Base-by-base conservation (phyloP, 1,140 invertebrate species). In the Melipona quadrifasciata region DNA sequence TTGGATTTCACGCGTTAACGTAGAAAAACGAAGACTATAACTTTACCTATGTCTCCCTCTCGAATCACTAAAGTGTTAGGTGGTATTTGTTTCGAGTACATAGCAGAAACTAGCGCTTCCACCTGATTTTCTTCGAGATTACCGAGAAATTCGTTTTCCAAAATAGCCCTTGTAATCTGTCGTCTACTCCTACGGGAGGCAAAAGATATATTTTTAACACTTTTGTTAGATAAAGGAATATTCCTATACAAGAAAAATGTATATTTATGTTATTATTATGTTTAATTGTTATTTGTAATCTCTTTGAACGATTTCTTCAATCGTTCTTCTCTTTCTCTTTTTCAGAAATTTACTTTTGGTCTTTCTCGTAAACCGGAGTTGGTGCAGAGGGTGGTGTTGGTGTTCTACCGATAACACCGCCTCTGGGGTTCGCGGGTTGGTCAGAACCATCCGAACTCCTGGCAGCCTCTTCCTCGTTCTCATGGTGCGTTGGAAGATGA, bases 121-220 rank as follows among this genome's bases (percentile, higher is more conserved):
- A 98, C 95, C 92, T 99, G 97, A 67, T 97, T 96, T 21, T 97
- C 96, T 87, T 99, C 98, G 96, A 99, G 95, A 94, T 99, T 99
- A 90, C 97, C 97, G 86, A 99, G 96, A 94, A 99, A 99, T 92
- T 99, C 98, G 93, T 99, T 99, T 71, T 97, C 97, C 92, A 97
- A 96, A 74, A 99, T 96, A 0, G 97, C 97, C 53, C 95, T 95
- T 89, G 96, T 96, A 70, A 98, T 97, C 80, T 90, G 92, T 58
- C 87, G 76, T n/a, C 84, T 85, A 31, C 89, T 91, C 78, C 93
- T 94, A 14, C 17, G 51, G 34, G 16, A 10, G 2, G 17, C 1
- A 57, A 21, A 51, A 19, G 14, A 61, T 61, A 61, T 61, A 61
- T 0, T 24, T n/a, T 47, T 47, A 47, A 47, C 6, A 47, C 39